phyloP scores from a whole-genome alignment of 2,797 vertebrate genomes.

The Myotis vivesi region DNA sequence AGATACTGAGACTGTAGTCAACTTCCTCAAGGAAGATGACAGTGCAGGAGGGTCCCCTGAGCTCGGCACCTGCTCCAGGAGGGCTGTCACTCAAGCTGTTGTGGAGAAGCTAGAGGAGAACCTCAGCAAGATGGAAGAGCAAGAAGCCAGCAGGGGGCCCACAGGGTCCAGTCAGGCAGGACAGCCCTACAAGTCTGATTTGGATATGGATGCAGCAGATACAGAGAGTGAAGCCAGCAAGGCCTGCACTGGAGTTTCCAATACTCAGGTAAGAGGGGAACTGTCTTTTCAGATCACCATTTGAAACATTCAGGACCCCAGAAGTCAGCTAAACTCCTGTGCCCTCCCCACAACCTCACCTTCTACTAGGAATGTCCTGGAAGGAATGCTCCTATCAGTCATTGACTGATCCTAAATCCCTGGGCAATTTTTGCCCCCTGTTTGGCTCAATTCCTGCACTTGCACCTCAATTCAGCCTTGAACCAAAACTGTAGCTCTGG shows the following conservation, averaged over 20 bases:
- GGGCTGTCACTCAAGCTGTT: not conserved
- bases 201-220: not conserved
- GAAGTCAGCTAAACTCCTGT: not conserved
- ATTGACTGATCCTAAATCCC: not conserved
- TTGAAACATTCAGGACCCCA: slow-evolving; percentile 3
- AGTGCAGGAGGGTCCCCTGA: not conserved
- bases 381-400: not conserved
- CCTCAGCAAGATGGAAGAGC: not conserved
- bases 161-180: not conserved
- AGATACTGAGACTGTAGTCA: not conserved
- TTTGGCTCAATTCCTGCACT: not conserved
- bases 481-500: not conserved
- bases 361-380: not conserved
- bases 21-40: not conserved
- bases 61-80: not conserved
- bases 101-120: not conserved
- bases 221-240: not conserved
- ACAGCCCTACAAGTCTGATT: not conserved
- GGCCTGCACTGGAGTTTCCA: not conserved
- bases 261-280: slow-evolving; percentile 7
- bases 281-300: not conserved
- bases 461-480: not conserved
- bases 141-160: not conserved
- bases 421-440: not conserved
- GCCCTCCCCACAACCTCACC: not conserved